phyloP scores from a whole-genome alignment of 2,797 vertebrate species.

The Pteropus rufus region DNA sequence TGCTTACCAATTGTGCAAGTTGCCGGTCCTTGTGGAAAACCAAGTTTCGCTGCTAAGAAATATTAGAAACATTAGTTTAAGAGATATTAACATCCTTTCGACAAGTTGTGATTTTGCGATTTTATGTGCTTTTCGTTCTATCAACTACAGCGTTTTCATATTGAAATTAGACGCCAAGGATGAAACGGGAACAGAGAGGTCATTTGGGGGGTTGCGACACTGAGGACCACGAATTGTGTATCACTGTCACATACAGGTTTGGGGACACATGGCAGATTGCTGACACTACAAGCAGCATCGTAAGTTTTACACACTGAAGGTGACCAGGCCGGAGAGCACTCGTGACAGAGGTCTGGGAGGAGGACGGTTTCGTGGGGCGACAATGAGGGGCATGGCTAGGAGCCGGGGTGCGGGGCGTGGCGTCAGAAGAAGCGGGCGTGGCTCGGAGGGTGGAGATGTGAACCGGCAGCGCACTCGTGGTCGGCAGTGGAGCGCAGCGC shows the following conservation, averaged over 20 bases:
- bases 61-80: neutral
- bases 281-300: accelerated
- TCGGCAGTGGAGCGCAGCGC: too few relatives aligned
- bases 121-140: neutral
- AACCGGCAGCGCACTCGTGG: too few relatives aligned
- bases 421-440: too few relatives aligned
- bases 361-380: accelerated
- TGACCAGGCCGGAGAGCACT: accelerated
- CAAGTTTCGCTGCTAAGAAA: neutral
- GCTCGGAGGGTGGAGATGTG: accelerated
- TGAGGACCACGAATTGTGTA: accelerated
- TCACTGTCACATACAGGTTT: accelerated
- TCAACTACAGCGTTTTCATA: accelerated
- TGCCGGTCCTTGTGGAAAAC: accelerated
- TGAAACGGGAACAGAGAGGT: neutral
- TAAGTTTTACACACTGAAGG: neutral
- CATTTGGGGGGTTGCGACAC: accelerated
- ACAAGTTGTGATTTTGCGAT: neutral
- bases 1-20: accelerated
- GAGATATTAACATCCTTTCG: neutral
- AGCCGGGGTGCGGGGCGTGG: accelerated
- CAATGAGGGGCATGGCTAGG: accelerated
- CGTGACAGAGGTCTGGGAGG: accelerated
- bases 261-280: too few relatives aligned
- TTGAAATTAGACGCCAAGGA: neutral